Evolutionary conservation across 2,113 vertebrate genomes (phyloP), one percentile per base, ranked within the genome.

Genomic region (Semicossyphus pulcher): DNA sequence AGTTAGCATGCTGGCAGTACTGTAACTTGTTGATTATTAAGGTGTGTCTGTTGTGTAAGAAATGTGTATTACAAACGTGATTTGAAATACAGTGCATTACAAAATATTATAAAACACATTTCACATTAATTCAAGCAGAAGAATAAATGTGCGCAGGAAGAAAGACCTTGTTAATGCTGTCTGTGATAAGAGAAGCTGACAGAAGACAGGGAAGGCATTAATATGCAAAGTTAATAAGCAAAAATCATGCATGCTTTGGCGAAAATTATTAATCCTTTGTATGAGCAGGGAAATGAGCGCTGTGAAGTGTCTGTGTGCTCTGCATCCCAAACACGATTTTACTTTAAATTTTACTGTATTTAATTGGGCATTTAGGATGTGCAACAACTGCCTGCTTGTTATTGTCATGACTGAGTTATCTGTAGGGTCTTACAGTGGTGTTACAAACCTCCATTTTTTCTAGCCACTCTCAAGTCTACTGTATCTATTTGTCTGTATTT

Each of bases 311-410:
- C 31, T 66, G 48, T 76, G 48, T 76, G 25, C 54, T 59, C 15
- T 6, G 15, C 36, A 69, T 78, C n/a, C n/a, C 14, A 72, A 83
- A 72, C 54, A 44, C 4, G 1, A n/a, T 41, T 63, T 64, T 9
- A 39, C 10, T 39, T 52, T 12, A 36, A 34, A 72, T 67, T 66
- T 48, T 28, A 48, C 64, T 57, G 31, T 48, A 78, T 73, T 70
- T 87, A 87, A 81, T 72, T 78, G 83, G 34, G 32, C 31, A 63
- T 86, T 86, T 68, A 81, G 28, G 49, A 65, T 56, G 47, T 77
- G 78, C 58, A 79, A 70, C 77, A 89, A 64, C 78, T 84, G 78
- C 44, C 42, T 79, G 54, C 59, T 63, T 76, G 63, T 71, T 72
- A 47, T 72, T 78, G 53, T 47, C 39, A 73, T 62, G 16, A 61